These are phyloP conservation scores for Scomber japonicus DNA, from an alignment of 2,113 vertebrate species.

Conservation along the genomic window DNA sequence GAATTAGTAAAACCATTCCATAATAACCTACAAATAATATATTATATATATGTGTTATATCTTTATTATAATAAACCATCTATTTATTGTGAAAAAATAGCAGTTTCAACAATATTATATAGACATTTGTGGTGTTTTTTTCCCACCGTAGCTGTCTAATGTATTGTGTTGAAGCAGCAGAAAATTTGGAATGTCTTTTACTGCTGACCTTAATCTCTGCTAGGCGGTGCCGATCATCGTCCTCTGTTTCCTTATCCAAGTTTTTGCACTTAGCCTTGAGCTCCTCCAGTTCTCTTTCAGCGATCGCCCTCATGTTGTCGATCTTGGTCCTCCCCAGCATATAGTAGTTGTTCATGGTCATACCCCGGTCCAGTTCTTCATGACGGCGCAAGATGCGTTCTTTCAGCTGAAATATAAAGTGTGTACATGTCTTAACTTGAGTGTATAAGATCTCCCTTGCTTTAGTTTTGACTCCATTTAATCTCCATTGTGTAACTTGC, in stretches of 20 bases:
- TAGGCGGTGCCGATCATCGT: slow-evolving; percentile 90
- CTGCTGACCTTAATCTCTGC: slow-evolving; percentile 91
- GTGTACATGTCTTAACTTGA: neutral
- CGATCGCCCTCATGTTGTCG: slow-evolving; percentile 91
- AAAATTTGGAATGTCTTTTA: too few relatives aligned
- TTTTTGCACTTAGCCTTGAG: slow-evolving; percentile 86
- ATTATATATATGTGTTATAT: too few relatives aligned
- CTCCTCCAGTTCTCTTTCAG: slow-evolving; percentile 88
- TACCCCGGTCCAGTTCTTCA: slow-evolving; percentile 88
- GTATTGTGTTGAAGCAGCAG: too few relatives aligned
- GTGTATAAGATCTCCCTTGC: too few relatives aligned
- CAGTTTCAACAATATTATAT: too few relatives aligned
- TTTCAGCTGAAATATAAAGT: slow-evolving; percentile 85
- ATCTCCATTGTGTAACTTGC: neutral
- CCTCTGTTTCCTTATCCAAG: slow-evolving; percentile 90
- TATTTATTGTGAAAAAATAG: too few relatives aligned
- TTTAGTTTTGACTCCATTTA: too few relatives aligned
- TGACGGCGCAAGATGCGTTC: slow-evolving; percentile 86
- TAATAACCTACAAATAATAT: too few relatives aligned
- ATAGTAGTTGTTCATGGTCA: slow-evolving; percentile 88
- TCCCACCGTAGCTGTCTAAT: neutral
- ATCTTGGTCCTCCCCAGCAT: slow-evolving; percentile 93
- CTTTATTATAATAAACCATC: too few relatives aligned
- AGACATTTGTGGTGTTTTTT: too few relatives aligned
- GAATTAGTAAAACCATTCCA: too few relatives aligned